Base-by-base conservation (phyloP, 2,888 invertebrate species). In the Hyppa rectilinea region DNA sequence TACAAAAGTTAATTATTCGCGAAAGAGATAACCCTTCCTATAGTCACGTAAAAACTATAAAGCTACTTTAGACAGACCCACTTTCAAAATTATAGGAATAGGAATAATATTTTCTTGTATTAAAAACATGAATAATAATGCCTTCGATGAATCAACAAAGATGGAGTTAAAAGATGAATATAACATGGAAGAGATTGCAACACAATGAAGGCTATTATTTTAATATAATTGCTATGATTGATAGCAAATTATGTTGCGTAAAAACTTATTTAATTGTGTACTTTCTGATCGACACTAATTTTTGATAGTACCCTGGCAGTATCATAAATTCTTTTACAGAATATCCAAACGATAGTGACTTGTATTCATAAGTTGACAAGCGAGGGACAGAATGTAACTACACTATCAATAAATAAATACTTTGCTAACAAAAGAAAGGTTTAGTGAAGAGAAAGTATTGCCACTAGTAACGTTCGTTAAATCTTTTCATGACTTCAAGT, bases 401-500 rank as follows among this genome's bases (percentile, higher is more conserved):
- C 14, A 9, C 17, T 4, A 17, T n/a, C n/a, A 10, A 29, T 43
- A 17, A 10, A 10, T 20, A 29, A 53, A 50, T 67, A 66, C 9
- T 20, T 49, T 34, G 14, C 7, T 12, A 23, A 34, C 40, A n/a
- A n/a, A n/a, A n/a, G n/a, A n/a, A n/a, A n/a, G n/a, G n/a, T n/a
- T n/a, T n/a, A 29, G 23, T 59, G 34, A 40, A 47, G 6, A 29
- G 4, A 34, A 58, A 34, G 47, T 55, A 71, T 64, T 14, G 45
- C n/a, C 47, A 73, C 47, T 40, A 40, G 23, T 34, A 26, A 23
- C 12, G 5, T 12, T 61, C 23, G n/a, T 31, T 31, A 10, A 26
- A 40, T 9, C 10, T 36, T 10, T 62, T 34, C 23, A 34, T 17
- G 14, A n/a, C 26, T 26, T 7, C 26, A 43, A 29, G 43, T 31